Conservation (phyloP, 2,113 vertebrate species). For the Thalassarche chlororhynchos region DNA sequence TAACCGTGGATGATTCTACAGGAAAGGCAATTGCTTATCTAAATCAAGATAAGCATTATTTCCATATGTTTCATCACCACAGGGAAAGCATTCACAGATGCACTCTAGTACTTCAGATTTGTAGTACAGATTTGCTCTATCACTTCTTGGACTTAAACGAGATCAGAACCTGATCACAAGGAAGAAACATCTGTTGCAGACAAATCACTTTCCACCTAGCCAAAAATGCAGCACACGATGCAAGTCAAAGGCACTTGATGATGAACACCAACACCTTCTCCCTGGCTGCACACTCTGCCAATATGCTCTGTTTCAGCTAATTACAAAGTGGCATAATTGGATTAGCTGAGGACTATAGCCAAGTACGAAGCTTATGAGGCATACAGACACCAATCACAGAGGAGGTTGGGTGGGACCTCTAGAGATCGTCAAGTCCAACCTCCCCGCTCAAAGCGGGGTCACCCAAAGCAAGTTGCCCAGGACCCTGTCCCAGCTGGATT, state of each 20-base stretch:
- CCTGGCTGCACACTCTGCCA: background rate
- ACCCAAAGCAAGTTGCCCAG: background rate
- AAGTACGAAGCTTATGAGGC: background rate
- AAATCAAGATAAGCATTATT: slow-evolving; percentile 51
- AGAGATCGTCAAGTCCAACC: background rate
- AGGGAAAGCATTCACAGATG: slow-evolving; percentile 40
- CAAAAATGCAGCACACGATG: background rate
- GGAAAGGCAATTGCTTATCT: slow-evolving; percentile 53
- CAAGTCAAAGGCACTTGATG: background rate
- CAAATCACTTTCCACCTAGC: background rate
- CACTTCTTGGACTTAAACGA: background rate
- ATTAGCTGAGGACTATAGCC: background rate
- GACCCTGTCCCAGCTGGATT: background rate
- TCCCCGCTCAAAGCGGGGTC: background rate
- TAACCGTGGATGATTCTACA: background rate
- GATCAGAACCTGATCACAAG: slow-evolving; percentile 22
- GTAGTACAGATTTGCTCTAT: slow-evolving; percentile 39
- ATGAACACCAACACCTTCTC: slow-evolving; percentile 14
- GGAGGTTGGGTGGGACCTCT: background rate
- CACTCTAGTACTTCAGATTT: slow-evolving; percentile 25
- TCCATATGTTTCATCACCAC: slow-evolving; percentile 46
- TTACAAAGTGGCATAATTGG: background rate
- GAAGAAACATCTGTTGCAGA: slow-evolving; percentile 33
- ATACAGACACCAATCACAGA: background rate
- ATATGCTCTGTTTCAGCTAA: background rate